Percentiles rank a stretch among this genome's conserved stretches.
Conservation (phyloP, 1,140 invertebrate genomes). For the Cotesia typhae region DNA sequence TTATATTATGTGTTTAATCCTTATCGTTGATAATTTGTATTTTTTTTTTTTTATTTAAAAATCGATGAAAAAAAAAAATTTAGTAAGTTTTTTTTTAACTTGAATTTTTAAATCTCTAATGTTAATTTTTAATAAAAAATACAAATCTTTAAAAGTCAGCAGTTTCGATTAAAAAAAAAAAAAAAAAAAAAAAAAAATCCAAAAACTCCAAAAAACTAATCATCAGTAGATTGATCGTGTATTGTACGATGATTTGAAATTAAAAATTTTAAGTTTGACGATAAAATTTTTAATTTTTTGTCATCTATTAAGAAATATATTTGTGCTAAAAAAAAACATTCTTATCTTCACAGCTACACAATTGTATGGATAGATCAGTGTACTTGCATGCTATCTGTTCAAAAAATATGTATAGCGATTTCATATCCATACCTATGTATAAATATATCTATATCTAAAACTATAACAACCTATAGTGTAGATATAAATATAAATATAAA, state of each 20-base stretch:
- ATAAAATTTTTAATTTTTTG: slow-evolving; percentile 14
- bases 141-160: too few relatives aligned
- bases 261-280: neutral
- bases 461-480: neutral
- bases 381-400: slow-evolving; percentile 3
- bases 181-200: too few relatives aligned
- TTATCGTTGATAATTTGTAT: too few relatives aligned
- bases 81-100: too few relatives aligned
- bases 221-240: slow-evolving; percentile 10
- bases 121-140: too few relatives aligned
- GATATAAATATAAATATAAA: neutral
- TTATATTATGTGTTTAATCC: too few relatives aligned
- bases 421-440: neutral
- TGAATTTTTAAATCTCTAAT: too few relatives aligned
- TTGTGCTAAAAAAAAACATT: neutral
- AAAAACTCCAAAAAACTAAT: neutral
- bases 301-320: neutral
- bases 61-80: too few relatives aligned
- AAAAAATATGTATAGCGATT: neutral
- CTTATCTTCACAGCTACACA: slow-evolving; percentile 8
- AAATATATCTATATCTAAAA: neutral
- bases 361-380: neutral
- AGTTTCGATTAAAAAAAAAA: too few relatives aligned
- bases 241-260: too few relatives aligned
- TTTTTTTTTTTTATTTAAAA: too few relatives aligned